phyloP scores from a whole-genome alignment of 2,113 vertebrate genomes.

The Caranx ignobilis region DNA sequence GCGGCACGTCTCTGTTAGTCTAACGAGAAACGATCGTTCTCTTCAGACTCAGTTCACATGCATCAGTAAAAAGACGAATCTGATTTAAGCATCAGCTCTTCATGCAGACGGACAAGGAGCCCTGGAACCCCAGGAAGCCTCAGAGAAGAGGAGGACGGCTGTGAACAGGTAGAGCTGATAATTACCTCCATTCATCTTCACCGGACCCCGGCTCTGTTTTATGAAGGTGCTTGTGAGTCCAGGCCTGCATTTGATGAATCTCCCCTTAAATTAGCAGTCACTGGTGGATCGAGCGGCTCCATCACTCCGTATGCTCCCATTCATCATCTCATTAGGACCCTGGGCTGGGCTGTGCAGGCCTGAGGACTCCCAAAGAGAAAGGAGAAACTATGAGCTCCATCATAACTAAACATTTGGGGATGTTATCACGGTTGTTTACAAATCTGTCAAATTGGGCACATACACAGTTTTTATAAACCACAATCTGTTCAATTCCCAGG shows the following conservation, averaged over 20 bases:
- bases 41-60: constrained; percentile 38
- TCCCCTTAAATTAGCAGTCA: constrained; percentile 81
- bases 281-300: constrained; percentile 74
- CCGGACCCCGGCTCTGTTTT: constrained; percentile 73
- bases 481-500: constrained; percentile 71
- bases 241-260: constrained; percentile 81
- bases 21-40: constrained; percentile 45
- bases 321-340: constrained; percentile 83
- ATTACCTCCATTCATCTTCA: constrained; percentile 86
- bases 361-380: constrained; percentile 44
- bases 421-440: constrained; percentile 63
- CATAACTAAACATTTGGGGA: constrained; percentile 55
- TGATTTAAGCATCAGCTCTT: constrained; percentile 39
- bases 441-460: constrained; percentile 60
- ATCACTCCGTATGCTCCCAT: constrained; percentile 73
- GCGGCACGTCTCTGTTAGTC: constrained; percentile 32
- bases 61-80: constrained; percentile 36
- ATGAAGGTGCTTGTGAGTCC: constrained; percentile 70
- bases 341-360: constrained; percentile 39
- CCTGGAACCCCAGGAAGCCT: constrained; percentile 55
- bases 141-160: constrained; percentile 40
- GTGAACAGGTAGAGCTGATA: constrained; percentile 77
- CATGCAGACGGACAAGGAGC: constrained; percentile 41
- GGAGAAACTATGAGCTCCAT: constrained; percentile 53
- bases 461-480: constrained; percentile 48